Conservation (phyloP, 2,797 vertebrate species). For the Loris lydekkerianus region DNA sequence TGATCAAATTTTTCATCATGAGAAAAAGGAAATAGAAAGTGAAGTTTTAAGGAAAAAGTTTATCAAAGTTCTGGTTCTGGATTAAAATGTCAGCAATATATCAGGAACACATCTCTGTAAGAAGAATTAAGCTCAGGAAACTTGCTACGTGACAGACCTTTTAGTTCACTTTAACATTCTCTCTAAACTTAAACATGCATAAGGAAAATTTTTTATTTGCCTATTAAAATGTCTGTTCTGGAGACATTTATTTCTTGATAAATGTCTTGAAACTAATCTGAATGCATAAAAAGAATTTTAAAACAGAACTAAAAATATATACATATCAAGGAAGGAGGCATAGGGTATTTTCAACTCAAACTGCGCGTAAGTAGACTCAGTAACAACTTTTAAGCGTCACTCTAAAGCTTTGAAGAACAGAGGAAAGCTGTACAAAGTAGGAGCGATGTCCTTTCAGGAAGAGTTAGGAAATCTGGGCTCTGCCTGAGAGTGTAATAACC, state of each 20-base stretch:
- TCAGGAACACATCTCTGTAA: slow-evolving; percentile 31
- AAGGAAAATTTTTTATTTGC: slow-evolving; percentile 1
- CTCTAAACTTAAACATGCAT: not conserved
- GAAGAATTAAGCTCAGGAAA: slow-evolving; percentile 38
- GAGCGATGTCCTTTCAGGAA: not conserved
- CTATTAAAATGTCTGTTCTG: not conserved
- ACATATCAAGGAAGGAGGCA: not conserved
- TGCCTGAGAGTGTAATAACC: not conserved
- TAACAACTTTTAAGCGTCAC: slow-evolving; percentile 7
- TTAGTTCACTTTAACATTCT: not conserved
- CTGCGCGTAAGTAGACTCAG: not conserved
- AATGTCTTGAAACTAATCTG: slow-evolving; percentile 22
- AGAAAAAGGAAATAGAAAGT: slow-evolving; percentile 34
- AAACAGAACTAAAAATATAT: slow-evolving; percentile 11
- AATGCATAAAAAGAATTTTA: slow-evolving; percentile 25
- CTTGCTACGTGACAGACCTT: not conserved
- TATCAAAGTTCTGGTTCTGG: not conserved
- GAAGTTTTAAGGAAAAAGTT: not conserved
- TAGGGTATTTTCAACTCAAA: not conserved
- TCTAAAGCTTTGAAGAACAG: not conserved
- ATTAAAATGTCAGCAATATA: slow-evolving; percentile 33
- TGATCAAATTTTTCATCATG: not conserved
- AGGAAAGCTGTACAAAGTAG: not conserved
- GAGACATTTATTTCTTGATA: slow-evolving; percentile 19
- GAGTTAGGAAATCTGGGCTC: not conserved